phyloP scores from a whole-genome alignment of 2,113 vertebrate genomes.

The Marmota flaviventris region DNA sequence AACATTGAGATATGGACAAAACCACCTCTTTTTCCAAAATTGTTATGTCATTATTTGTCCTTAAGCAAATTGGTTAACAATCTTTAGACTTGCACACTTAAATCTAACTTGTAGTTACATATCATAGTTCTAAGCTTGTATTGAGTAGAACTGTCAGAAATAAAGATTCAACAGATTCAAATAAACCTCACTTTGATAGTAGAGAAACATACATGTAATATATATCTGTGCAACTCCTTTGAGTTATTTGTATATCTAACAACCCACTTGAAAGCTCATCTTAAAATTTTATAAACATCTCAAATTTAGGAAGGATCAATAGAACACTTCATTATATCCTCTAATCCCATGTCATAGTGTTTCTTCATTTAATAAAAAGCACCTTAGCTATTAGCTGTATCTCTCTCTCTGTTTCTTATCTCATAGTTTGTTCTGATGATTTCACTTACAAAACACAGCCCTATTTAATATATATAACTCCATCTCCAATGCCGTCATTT shows the following conservation, averaged over 20 bases:
- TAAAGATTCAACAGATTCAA: neutral
- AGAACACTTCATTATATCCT: neutral
- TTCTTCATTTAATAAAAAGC: neutral
- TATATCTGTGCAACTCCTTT: neutral
- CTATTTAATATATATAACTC: neutral
- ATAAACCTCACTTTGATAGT: neutral
- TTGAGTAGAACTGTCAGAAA: neutral
- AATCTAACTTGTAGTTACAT: neutral
- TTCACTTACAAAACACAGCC: neutral
- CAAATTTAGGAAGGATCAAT: neutral
- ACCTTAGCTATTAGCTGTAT: fast-evolving
- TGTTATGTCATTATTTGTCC: neutral
- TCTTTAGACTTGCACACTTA: slow-evolving; percentile 30
- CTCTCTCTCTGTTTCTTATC: neutral
- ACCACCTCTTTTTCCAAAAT: neutral
- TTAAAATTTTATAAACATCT: neutral
- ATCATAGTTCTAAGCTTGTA: neutral
- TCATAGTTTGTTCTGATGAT: neutral
- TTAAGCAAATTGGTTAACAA: neutral
- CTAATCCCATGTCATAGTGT: neutral
- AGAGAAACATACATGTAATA: neutral
- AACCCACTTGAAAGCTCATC: neutral
- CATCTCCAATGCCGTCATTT: no score
- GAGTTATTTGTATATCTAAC: neutral
- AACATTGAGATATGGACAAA: neutral